These are phyloP conservation scores for Plebejus argus DNA, from an alignment of 2,888 invertebrate genomes.

Conservation along the genomic window DNA sequence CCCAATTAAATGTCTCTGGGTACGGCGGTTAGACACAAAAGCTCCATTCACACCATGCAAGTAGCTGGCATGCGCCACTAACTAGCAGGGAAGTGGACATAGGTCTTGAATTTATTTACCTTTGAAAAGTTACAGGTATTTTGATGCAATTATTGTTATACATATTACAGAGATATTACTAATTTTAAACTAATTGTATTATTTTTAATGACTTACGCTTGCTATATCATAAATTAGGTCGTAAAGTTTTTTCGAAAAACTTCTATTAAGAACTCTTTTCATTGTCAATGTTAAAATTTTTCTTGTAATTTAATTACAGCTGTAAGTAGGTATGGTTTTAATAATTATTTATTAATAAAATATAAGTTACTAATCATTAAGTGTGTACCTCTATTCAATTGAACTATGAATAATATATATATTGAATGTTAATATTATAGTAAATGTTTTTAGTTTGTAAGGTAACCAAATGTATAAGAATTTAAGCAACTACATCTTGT, in stretches of 20 bases:
- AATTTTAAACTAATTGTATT: slow-evolving; percentile 43
- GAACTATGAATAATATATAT: slow-evolving; percentile 4
- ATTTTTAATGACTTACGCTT: slow-evolving; percentile 21
- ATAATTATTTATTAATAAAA: not conserved
- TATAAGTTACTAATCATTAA: not conserved
- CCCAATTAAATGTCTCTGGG: no score
- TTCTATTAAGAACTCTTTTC: not conserved
- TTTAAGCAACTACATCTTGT: not conserved
- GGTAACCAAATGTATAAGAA: slow-evolving; percentile 6
- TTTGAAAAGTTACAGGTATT: slow-evolving; percentile 26
- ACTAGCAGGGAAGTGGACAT: not conserved
- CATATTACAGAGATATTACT: slow-evolving; percentile 24
- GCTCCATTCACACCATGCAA: not conserved
- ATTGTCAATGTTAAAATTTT: not conserved
- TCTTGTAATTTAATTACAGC: slow-evolving; percentile 19
- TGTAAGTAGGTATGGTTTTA: slow-evolving; percentile 2
- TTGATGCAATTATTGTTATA: slow-evolving; percentile 24
- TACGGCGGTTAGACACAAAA: no score
- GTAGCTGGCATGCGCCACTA: not conserved
- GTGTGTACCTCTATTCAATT: not conserved
- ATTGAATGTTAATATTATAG: slow-evolving; percentile 18
- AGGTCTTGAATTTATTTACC: slow-evolving; percentile 16
- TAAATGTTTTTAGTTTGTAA: slow-evolving; percentile 9
- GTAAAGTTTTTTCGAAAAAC: slow-evolving; percentile 3
- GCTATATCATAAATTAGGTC: slow-evolving; percentile 8